Base-by-base conservation (phyloP, 1,140 invertebrate genomes). In the Geopemphigus sp. region DNA sequence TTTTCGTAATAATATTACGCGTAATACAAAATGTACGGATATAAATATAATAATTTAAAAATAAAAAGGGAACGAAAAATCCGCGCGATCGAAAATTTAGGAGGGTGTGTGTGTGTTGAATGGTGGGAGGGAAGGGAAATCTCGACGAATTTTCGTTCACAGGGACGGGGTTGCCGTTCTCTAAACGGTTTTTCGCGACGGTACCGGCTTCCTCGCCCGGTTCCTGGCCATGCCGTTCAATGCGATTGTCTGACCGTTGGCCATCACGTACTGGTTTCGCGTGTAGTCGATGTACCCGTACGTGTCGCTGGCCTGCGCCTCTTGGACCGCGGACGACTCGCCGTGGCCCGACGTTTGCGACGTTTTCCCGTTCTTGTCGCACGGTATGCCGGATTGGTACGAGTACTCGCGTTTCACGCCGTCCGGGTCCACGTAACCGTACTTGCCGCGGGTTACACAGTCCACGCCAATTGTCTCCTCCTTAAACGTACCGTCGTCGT, bases 381-480 rank as follows among this genome's bases (percentile, higher is more conserved):
- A 92, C 54, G 86, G 88, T 70, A 91, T 91, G 19, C 91, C 91
- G 56, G 90, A 91, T 82, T 90, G 90, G 83, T 92, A 92, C 76
- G 89, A 89, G 83, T 92, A 92, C 83, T 92, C 91, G 1, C 91
- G 87, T 82, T 90, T 89, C 56, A 90, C 83, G 82, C 92, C 92
- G 83, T 94, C 93, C 0, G 92, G 92, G 86, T 94, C 93, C 45
- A 93, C 87, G 85, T 94, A 94, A 45, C 93, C 93, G 83, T 94
- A 94, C 84, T 92, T 93, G 61, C 93, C 93, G 53, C 91, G 85
- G 8, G 92, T 93, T 57, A 94, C 87, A 84, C 93, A 94, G 83
- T 94, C 92, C 19, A 89, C 87, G 73, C 93, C 93, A 82, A 94
- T 92, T 10, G 90, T 89, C 85, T 94, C 93, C 84, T 94, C 93